A percentile compares a stretch with the other conserved stretches of the same genome.
Evolutionary conservation across 2,888 invertebrate genomes (phyloP).

Genomic region (Ectemnius continuus): DNA sequence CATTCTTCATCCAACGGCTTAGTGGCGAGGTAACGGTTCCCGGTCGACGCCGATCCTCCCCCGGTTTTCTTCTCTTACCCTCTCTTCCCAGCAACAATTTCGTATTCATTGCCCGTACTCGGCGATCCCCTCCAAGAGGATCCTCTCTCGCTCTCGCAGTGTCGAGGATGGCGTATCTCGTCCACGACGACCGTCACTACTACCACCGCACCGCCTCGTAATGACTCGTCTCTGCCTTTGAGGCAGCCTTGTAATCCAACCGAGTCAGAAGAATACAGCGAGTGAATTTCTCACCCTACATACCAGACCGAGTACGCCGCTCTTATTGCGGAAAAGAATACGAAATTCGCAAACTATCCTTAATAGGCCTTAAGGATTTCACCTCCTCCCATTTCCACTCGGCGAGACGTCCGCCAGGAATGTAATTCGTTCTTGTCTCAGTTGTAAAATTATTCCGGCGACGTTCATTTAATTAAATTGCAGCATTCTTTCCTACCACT

Average conservation of each 20-base stretch:
- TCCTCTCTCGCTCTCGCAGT: constrained; percentile 40
- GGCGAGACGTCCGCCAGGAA: too few relatives aligned
- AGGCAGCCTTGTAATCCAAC: constrained; percentile 42
- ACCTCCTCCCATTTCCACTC: too few relatives aligned
- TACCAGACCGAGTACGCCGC: not conserved
- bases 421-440: too few relatives aligned
- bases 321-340: not conserved
- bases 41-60: not conserved
- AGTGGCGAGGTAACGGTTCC: constrained; percentile 60
- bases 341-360: not conserved
- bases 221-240: constrained; percentile 64
- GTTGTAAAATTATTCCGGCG: too few relatives aligned
- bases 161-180: not conserved
- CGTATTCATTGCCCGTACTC: constrained; percentile 70
- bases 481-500: too few relatives aligned
- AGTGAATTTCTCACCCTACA: not conserved
- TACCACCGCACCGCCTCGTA: constrained; percentile 50
- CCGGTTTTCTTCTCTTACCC: not conserved
- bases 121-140: constrained; percentile 66
- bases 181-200: constrained; percentile 33
- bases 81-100: constrained; percentile 53
- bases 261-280: not conserved
- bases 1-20: constrained; percentile 67
- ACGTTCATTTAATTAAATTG: too few relatives aligned
- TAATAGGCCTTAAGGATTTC: not conserved